A percentile compares a stretch with the other conserved stretches of the same genome.
Conservation (phyloP, 2,888 invertebrate species). For the Sthenelais limicola region DNA sequence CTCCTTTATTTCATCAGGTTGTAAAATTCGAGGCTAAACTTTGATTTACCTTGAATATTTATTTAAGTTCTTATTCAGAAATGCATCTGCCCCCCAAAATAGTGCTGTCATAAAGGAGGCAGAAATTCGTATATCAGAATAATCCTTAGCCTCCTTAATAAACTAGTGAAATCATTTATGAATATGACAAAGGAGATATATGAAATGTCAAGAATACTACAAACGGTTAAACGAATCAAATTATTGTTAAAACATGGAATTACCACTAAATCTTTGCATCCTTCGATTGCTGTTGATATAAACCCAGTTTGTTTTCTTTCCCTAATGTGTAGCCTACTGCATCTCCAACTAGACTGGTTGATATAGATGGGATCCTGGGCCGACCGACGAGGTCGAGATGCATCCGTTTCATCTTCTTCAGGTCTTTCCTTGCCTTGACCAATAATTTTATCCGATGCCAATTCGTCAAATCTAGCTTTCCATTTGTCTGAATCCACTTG, state of each 20-base stretch:
- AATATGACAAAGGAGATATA: not conserved
- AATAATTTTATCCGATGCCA: not conserved
- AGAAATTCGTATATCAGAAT: not conserved
- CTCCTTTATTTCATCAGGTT: no score
- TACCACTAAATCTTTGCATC: not conserved
- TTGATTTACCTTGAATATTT: no score
- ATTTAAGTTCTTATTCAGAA: no score
- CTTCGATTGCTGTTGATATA: constrained; percentile 6
- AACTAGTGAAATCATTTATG: not conserved
- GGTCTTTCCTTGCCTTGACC: not conserved
- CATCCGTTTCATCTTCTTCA: not conserved
- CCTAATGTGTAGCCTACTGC: not conserved
- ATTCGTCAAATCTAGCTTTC: constrained; percentile 8
- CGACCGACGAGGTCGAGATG: not conserved
- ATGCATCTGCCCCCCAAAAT: no score
- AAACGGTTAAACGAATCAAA: not conserved
- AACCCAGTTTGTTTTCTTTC: constrained; percentile 3
- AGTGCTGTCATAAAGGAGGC: no score
- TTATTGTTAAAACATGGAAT: not conserved
- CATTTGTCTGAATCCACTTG: constrained; percentile 16
- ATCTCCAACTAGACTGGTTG: not conserved
- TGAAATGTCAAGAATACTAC: not conserved
- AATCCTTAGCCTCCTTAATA: not conserved
- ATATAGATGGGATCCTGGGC: constrained; percentile 4
- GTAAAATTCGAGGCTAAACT: no score